These are phyloP conservation scores for Pygoscelis adeliae DNA, from an alignment of 2,113 vertebrate genomes.

Conservation along the genomic window DNA sequence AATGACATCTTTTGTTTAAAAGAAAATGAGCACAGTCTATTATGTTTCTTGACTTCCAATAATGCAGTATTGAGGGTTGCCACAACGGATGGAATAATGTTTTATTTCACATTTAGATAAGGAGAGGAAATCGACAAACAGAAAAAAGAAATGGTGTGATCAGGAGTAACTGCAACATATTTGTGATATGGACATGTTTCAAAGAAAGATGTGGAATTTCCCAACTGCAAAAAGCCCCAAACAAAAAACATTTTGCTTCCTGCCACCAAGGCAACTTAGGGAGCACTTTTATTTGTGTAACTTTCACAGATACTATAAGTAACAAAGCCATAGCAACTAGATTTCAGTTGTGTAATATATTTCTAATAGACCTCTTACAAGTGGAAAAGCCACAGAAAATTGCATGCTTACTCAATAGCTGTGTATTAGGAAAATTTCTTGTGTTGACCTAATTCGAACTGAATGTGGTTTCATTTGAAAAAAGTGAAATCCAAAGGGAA, in stretches of 20 bases:
- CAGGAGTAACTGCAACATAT: not conserved
- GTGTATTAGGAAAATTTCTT: not conserved
- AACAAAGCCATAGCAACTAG: not conserved
- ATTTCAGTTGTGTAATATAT: not conserved
- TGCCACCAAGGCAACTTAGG: not conserved
- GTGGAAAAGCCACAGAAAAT: not conserved
- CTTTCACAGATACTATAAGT: not conserved
- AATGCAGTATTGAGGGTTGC: not conserved
- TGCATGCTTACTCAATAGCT: not conserved
- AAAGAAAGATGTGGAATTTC: not conserved
- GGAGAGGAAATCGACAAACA: not conserved
- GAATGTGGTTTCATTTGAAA: not conserved
- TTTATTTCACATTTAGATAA: not conserved
- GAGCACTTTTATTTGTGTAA: not conserved
- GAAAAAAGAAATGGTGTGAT: not conserved
- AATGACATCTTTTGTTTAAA: not conserved
- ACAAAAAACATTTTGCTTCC: not conserved
- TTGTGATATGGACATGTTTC: not conserved
- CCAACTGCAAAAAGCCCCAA: not conserved
- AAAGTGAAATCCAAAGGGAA: not conserved
- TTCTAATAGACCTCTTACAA: not conserved
- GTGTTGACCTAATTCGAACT: not conserved
- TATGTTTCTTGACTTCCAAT: not conserved
- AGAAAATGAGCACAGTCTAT: not conserved
- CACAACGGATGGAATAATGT: not conserved